Conservation (phyloP, 2,113 vertebrate species). For the Gobio gobio region DNA sequence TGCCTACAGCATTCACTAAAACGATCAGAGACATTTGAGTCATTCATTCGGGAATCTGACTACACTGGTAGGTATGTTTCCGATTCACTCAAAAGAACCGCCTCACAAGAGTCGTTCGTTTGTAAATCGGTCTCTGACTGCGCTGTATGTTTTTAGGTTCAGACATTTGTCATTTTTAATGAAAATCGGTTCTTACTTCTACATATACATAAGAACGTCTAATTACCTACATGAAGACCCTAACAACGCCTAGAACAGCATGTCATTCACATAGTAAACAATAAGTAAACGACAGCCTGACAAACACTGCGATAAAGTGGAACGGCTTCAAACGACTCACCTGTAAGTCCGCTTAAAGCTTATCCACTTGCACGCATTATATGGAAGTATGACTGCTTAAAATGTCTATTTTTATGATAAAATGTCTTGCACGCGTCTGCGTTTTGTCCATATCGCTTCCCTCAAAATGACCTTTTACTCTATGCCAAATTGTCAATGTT, state of each 20-base stretch:
- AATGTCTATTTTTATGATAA: not conserved
- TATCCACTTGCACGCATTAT: not conserved
- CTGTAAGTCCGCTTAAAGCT: not conserved
- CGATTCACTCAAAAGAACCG: not conserved
- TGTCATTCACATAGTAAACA: not conserved
- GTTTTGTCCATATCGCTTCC: not conserved
- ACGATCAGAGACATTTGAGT: no score
- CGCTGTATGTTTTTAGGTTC: not conserved
- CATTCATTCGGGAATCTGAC: no score
- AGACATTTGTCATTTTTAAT: not conserved
- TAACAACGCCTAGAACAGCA: not conserved
- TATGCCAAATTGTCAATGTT: not conserved
- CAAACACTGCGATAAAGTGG: not conserved
- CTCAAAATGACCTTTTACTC: not conserved
- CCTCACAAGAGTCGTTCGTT: no score
- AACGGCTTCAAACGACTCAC: not conserved
- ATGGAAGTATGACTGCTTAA: not conserved
- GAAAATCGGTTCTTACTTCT: not conserved
- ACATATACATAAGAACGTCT: not conserved
- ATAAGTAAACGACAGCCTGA: not conserved
- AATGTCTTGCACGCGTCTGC: not conserved
- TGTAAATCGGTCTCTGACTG: no score
- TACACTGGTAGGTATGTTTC: no score
- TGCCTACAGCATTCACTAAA: no score
- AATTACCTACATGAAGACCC: not conserved